Percentiles rank a stretch among this genome's conserved stretches.
Evolutionary conservation across 2,888 invertebrate species (phyloP).

Genomic region (Nyleta sp.): DNA sequence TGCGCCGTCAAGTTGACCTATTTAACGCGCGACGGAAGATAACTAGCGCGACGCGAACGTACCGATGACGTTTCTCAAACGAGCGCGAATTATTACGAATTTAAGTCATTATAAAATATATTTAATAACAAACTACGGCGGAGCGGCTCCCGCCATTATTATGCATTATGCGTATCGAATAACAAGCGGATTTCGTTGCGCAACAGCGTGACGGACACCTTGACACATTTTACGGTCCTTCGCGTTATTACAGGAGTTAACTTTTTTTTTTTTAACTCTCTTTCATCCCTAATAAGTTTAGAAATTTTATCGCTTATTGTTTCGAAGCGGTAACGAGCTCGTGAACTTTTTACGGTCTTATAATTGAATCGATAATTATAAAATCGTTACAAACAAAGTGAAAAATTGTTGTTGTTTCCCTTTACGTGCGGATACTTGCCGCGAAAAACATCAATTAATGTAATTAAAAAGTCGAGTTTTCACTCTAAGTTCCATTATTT

Average conservation of each 20-base stretch:
- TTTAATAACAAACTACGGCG: slow-evolving; percentile 16
- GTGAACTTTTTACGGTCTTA: slow-evolving; percentile 39
- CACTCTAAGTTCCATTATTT: background rate
- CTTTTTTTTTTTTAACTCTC: slow-evolving; percentile 29
- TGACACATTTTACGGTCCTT: slow-evolving; percentile 50
- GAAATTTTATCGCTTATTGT: slow-evolving; percentile 51
- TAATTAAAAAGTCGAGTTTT: slow-evolving; percentile 1
- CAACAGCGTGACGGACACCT: slow-evolving; percentile 33
- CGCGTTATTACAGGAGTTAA: slow-evolving; percentile 35
- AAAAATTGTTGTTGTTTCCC: slow-evolving; percentile 39
- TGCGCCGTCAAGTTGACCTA: slow-evolving; percentile 29
- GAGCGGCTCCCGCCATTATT: slow-evolving; percentile 5
- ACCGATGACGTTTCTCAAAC: slow-evolving; percentile 16
- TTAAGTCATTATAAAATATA: slow-evolving; percentile 36
- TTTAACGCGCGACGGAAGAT: slow-evolving; percentile 18
- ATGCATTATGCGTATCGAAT: slow-evolving; percentile 32
- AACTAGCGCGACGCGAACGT: slow-evolving; percentile 8
- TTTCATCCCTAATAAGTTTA: slow-evolving; percentile 46
- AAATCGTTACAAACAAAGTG: slow-evolving; percentile 38
- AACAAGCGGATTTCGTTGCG: slow-evolving; percentile 39
- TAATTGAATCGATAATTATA: slow-evolving; percentile 55
- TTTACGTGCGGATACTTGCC: background rate
- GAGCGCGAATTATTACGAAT: slow-evolving; percentile 11
- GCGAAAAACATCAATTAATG: background rate
- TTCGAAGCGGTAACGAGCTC: slow-evolving; percentile 45